Conservation (phyloP, 2,888 invertebrate species). For the Clepsis dumicolana region DNA sequence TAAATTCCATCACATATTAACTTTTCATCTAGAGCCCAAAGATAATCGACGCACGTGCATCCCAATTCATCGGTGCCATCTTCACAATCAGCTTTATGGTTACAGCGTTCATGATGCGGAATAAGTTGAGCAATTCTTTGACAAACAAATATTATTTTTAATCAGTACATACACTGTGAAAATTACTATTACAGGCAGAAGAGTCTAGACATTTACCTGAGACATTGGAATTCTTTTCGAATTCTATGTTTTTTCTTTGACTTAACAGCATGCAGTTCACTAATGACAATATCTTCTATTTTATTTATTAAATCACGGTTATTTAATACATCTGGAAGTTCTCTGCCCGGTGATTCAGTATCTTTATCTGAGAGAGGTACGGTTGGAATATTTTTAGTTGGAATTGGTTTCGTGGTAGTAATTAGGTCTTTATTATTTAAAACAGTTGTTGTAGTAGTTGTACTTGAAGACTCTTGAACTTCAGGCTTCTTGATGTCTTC, state of each 20-base stretch:
- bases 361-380: constrained; percentile 33
- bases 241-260: constrained; percentile 63
- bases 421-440: constrained; percentile 40
- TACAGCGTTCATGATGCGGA: constrained; percentile 87
- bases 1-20: constrained; percentile 91
- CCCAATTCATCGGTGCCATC: constrained; percentile 92
- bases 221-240: constrained; percentile 75
- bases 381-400: constrained; percentile 17
- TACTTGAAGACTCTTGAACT: constrained; percentile 50
- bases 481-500: constrained; percentile 53
- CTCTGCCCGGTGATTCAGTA: constrained; percentile 46
- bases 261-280: constrained; percentile 70
- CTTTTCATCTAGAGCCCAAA: constrained; percentile 79
- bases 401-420: constrained; percentile 27
- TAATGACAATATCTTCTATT: constrained; percentile 60
- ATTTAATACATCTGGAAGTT: constrained; percentile 52
- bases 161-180: not conserved
- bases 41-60: constrained; percentile 91
- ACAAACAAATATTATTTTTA: not conserved
- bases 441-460: constrained; percentile 40
- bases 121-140: constrained; percentile 89
- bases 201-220: constrained; percentile 62
- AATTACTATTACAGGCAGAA: not conserved
- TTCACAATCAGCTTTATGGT: constrained; percentile 91
- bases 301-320: constrained; percentile 52